Percentiles rank a stretch among this genome's conserved stretches.
phyloP scores from a whole-genome alignment of 2,113 vertebrate genomes.

The Silurus asotus region DNA sequence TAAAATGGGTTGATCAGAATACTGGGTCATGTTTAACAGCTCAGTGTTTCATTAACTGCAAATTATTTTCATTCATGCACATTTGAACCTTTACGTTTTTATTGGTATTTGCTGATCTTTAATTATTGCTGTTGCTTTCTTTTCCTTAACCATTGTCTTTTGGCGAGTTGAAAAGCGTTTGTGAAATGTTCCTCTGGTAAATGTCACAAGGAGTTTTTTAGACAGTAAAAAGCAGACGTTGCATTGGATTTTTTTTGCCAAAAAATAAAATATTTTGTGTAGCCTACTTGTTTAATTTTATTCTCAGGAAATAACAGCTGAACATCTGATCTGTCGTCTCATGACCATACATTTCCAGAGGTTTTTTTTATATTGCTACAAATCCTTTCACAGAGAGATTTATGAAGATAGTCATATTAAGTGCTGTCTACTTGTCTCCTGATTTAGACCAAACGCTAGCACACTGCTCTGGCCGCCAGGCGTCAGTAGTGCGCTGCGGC shows the following conservation, averaged over 20 bases:
- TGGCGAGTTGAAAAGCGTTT: constrained; percentile 28
- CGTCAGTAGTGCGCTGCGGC: constrained; percentile 46
- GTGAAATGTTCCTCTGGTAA: not conserved
- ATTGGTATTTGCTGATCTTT: constrained; percentile 21
- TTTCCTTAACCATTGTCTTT: constrained; percentile 41
- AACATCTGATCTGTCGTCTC: not conserved
- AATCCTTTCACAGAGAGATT: not conserved
- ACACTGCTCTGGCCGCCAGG: constrained; percentile 34
- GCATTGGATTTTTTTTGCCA: constrained; percentile 24
- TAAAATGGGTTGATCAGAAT: not conserved
- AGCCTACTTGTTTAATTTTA: not conserved
- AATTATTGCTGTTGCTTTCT: constrained; percentile 18
- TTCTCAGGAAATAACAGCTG: not conserved
- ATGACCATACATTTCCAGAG: not conserved
- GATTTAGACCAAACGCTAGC: not conserved
- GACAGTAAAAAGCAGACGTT: not conserved
- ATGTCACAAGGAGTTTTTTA: no score
- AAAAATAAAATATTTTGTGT: constrained; percentile 34
- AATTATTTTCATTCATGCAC: not conserved
- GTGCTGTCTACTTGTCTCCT: not conserved
- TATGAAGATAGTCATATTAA: not conserved
- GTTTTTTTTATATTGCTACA: not conserved
- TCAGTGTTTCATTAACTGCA: not conserved
- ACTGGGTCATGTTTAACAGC: constrained; percentile 1
- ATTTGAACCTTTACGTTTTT: not conserved